Percentiles rank a stretch among this genome's conserved stretches.
These are phyloP conservation scores for Bombycilla garrulus DNA, from an alignment of 2,113 vertebrate species.

Conservation along the genomic window DNA sequence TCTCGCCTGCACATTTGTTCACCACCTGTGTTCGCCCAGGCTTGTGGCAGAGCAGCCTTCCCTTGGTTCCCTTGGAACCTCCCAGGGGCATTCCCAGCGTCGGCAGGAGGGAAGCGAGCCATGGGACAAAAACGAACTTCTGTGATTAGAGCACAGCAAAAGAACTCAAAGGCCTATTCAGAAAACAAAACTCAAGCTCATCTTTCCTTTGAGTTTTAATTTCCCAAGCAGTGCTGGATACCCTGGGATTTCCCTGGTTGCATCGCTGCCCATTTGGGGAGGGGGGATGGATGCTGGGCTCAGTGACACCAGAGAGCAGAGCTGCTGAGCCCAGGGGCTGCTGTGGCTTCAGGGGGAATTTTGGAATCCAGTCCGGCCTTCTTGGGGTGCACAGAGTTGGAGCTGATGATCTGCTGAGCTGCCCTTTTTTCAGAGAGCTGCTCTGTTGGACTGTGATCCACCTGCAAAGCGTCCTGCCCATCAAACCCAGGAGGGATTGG, in stretches of 20 bases:
- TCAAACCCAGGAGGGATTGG: neutral
- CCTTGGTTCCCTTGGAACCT: neutral
- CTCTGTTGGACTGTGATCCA: neutral
- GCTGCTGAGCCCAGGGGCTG: neutral
- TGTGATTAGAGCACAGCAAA: neutral
- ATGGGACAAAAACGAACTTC: neutral
- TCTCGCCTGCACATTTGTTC: neutral
- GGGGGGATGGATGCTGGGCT: neutral
- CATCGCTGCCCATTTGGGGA: fast-evolving
- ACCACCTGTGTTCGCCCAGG: neutral
- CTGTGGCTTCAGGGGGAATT: neutral
- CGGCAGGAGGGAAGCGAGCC: neutral
- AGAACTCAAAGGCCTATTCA: neutral
- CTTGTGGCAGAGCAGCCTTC: neutral
- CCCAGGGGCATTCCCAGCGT: fast-evolving
- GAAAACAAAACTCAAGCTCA: neutral
- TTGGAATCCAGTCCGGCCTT: neutral
- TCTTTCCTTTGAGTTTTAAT: neutral
- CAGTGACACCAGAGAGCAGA: neutral
- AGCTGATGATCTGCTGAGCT: neutral
- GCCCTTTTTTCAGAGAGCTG: neutral
- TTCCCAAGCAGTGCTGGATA: neutral
- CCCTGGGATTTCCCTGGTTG: neutral
- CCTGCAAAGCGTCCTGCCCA: neutral
- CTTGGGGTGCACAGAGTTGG: fast-evolving